Conservation (phyloP, 2,888 invertebrate genomes). For the Drosophila percnosoma region DNA sequence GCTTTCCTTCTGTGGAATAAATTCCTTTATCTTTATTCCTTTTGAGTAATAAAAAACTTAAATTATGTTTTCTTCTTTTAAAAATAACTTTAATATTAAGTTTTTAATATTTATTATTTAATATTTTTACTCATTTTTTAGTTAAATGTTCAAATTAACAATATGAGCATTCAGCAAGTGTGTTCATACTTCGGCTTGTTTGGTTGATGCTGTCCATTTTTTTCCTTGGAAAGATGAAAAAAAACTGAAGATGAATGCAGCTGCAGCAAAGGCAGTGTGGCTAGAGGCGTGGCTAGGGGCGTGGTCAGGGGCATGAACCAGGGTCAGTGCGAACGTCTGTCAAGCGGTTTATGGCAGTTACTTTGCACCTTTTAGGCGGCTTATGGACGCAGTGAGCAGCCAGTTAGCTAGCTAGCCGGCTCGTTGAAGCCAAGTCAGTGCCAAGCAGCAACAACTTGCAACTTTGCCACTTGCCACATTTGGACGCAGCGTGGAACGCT, state of each 20-base stretch:
- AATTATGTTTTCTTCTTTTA: rapidly evolving
- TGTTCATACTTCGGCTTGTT: not conserved
- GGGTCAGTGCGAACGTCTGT: constrained; percentile 33
- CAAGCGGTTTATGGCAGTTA: constrained; percentile 73
- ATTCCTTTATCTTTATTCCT: rapidly evolving
- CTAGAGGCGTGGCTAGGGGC: not conserved
- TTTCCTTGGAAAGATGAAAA: not conserved
- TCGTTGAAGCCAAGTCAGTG: constrained; percentile 57
- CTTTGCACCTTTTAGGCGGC: constrained; percentile 76
- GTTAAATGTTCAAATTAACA: not conserved
- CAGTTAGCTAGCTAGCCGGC: constrained; percentile 5
- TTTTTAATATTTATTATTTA: not conserved
- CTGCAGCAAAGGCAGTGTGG: not conserved
- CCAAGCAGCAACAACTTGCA: constrained; percentile 34
- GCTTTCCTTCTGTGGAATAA: not conserved
- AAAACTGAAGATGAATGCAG: constrained; percentile 58
- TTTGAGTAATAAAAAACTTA: not conserved
- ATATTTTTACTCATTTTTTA: not conserved
- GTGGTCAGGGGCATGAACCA: constrained; percentile 6
- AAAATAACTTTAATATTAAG: not conserved
- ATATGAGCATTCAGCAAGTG: not conserved
- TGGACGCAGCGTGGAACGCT: constrained; percentile 18
- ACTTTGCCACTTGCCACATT: constrained; percentile 26
- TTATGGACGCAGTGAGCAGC: constrained; percentile 43
- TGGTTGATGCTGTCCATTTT: not conserved